Evolutionary conservation across 2,888 invertebrate genomes (phyloP).

Genomic region (Caenorhabditis macrosperma): DNA sequence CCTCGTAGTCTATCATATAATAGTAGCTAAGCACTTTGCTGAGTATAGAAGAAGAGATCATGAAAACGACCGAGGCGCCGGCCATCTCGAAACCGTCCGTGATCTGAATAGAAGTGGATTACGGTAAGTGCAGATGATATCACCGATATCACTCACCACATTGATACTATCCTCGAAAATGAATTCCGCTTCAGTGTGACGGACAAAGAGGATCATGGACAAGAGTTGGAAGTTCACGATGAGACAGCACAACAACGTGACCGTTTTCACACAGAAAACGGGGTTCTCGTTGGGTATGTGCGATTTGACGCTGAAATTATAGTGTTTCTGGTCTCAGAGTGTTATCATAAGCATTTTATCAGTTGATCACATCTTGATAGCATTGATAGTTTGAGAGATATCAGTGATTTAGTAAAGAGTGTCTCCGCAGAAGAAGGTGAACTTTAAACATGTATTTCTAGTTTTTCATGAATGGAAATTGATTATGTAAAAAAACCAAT

Average conservation of each 20-base stretch:
- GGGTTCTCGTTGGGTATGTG: constrained; percentile 19
- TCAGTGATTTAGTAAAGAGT: too few species aligned
- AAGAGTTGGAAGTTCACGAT: constrained; percentile 14
- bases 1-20: too few species aligned
- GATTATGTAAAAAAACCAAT: too few species aligned
- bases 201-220: constrained; percentile 32
- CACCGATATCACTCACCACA: neutral
- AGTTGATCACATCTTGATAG: neutral
- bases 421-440: too few species aligned
- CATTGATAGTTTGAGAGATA: too few species aligned
- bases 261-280: neutral
- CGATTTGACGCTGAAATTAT: constrained; percentile 18
- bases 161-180: neutral
- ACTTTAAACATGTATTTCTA: too few species aligned
- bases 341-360: neutral
- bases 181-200: neutral
- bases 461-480: too few species aligned
- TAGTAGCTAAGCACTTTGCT: too few species aligned
- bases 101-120: neutral
- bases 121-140: too few species aligned
- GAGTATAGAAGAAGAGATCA: constrained; percentile 11
- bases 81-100: constrained; percentile 9
- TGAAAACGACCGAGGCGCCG: constrained; percentile 10
- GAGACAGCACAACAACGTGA: too few species aligned
- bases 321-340: neutral